A percentile compares a stretch with the other conserved stretches of the same genome.
Evolutionary conservation across 2,113 vertebrate species (phyloP).

Genomic region (Notarius quadriscutis): DNA sequence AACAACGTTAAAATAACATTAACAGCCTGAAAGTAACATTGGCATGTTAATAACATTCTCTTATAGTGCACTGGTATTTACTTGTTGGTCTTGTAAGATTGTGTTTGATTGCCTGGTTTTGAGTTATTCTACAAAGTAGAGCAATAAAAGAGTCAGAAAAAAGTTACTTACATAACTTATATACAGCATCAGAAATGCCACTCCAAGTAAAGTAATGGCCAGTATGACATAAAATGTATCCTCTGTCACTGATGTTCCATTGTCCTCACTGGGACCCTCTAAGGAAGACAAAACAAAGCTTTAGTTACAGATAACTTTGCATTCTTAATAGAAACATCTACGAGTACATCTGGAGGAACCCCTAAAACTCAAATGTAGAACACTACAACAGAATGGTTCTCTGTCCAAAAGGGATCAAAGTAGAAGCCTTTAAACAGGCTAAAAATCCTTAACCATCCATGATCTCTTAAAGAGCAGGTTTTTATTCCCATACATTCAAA

Average conservation of each 20-base stretch:
- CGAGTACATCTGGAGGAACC: not conserved
- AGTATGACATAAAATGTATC: slow-evolving; percentile 39
- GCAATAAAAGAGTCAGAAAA: not conserved
- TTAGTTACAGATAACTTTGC: not conserved
- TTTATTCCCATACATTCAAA: not conserved
- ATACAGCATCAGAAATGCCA: slow-evolving; percentile 51
- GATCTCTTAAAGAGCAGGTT: not conserved
- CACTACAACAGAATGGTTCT: not conserved
- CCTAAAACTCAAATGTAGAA: not conserved
- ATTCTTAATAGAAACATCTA: not conserved
- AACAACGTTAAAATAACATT: not conserved
- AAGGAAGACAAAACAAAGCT: slow-evolving; percentile 11
- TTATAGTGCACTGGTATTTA: not conserved
- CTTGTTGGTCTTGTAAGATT: not conserved
- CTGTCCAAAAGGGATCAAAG: not conserved
- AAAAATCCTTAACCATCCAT: not conserved
- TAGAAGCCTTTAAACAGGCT: not conserved
- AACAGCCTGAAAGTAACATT: not conserved
- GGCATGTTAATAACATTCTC: not conserved
- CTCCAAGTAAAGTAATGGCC: slow-evolving; percentile 49
- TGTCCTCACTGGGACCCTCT: slow-evolving; percentile 42
- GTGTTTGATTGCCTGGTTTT: not conserved
- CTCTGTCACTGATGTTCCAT: not conserved
- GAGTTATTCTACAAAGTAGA: not conserved
- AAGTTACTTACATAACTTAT: slow-evolving; percentile 69